Evolutionary conservation across 2,113 vertebrate genomes (phyloP).

Genomic region (Saccopteryx bilineata): DNA sequence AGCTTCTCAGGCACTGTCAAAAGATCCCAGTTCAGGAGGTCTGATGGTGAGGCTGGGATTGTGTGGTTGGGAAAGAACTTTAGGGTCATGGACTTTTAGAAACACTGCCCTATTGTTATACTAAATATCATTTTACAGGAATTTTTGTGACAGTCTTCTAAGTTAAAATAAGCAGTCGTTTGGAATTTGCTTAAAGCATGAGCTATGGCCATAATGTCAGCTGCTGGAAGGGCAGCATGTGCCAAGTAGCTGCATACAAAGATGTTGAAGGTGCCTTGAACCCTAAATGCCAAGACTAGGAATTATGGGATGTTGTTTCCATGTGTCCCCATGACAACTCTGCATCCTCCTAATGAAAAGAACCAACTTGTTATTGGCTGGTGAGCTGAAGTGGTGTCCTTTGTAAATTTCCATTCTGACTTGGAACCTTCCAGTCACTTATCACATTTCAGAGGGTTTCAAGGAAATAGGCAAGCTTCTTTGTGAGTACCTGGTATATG

Average conservation of each 20-base stretch:
- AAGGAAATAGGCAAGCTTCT: conserved; percentile 39
- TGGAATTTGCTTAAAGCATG: background rate
- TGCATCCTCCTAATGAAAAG: background rate
- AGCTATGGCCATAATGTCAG: background rate
- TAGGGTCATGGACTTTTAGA: background rate
- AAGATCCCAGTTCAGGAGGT: background rate
- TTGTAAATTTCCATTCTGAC: conserved; percentile 6
- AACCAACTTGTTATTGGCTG: background rate
- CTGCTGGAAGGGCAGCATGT: background rate
- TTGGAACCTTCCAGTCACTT: background rate
- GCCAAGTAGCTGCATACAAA: background rate
- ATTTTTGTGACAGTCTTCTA: background rate
- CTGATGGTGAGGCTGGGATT: background rate
- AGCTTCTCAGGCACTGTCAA: background rate
- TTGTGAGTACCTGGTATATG: conserved; percentile 52
- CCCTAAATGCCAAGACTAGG: background rate
- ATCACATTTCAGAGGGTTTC: background rate
- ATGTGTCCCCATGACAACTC: background rate
- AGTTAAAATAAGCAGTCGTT: background rate
- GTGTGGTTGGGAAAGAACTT: background rate
- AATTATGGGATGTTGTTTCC: background rate
- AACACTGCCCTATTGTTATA: background rate
- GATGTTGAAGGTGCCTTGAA: background rate
- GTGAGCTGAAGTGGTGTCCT: background rate
- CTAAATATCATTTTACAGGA: no score